A percentile compares a stretch with the other conserved stretches of the same genome.
Conservation (phyloP, 2,888 invertebrate species). For the Melieria omissa region DNA sequence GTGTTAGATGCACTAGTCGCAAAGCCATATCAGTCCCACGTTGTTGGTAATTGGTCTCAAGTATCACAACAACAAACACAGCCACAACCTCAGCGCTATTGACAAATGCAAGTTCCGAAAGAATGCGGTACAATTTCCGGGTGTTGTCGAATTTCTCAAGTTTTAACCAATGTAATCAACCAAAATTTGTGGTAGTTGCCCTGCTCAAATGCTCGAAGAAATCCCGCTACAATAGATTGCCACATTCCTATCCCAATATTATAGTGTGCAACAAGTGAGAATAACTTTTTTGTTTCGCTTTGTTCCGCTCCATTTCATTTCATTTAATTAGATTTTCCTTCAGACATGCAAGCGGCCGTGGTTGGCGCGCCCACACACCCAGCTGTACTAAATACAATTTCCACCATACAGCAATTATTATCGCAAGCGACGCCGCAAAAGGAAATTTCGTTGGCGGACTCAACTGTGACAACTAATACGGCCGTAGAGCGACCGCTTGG, state of each 20-base stretch:
- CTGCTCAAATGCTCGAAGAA: no score
- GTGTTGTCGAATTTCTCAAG: no score
- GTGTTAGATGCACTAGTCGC: not conserved
- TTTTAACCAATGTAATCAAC: no score
- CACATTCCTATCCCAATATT: no score
- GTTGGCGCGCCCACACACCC: not conserved
- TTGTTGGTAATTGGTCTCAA: conserved; percentile 8
- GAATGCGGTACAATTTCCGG: conserved; percentile 10
- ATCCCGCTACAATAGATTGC: no score
- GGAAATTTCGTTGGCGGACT: conserved; percentile 33
- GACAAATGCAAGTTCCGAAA: conserved; percentile 27
- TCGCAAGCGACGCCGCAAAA: conserved; percentile 22
- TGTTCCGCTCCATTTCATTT: not conserved
- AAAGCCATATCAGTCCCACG: not conserved
- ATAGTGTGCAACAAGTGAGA: no score
- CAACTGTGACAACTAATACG: conserved; percentile 35
- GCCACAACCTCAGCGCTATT: conserved; percentile 14
- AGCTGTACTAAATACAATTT: conserved; percentile 13
- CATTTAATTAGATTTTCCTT: not conserved
- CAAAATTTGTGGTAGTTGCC: no score
- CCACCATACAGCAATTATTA: conserved; percentile 15
- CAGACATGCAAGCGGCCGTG: conserved; percentile 13
- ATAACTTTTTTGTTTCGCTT: no score
- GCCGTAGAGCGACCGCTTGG: conserved; percentile 24
- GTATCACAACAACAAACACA: conserved; percentile 30